These are phyloP conservation scores for Amphipoea oculea DNA, from an alignment of 2,888 invertebrate species.

Conservation along the genomic window DNA sequence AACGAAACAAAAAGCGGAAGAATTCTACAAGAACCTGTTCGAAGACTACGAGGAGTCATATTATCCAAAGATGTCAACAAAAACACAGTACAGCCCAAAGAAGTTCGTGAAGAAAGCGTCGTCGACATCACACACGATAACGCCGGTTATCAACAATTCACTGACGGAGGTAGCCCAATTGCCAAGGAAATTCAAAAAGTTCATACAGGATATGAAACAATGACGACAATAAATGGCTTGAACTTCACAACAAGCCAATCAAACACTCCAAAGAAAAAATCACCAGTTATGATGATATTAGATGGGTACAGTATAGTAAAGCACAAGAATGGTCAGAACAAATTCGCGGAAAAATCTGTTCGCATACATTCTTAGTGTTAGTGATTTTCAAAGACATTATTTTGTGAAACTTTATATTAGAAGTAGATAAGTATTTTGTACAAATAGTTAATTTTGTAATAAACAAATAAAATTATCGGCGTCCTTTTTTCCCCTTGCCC, in stretches of 20 bases:
- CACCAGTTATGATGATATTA: constrained; percentile 81
- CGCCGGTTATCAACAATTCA: constrained; percentile 85
- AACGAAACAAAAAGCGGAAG: constrained; percentile 83
- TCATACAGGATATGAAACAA: constrained; percentile 83
- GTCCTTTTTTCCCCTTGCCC: constrained; percentile 88
- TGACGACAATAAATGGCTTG: constrained; percentile 68
- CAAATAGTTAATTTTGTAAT: constrained; percentile 60
- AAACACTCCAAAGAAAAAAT: constrained; percentile 68
- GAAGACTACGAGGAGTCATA: constrained; percentile 82
- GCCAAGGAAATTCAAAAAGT: constrained; percentile 84
- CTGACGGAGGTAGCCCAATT: constrained; percentile 83
- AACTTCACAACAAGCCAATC: constrained; percentile 61
- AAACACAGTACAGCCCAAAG: constrained; percentile 77
- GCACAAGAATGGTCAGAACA: constrained; percentile 85
- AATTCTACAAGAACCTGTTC: constrained; percentile 82
- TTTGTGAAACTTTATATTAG: constrained; percentile 53
- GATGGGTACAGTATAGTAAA: constrained; percentile 87
- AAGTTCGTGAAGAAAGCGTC: constrained; percentile 80
- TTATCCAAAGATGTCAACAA: constrained; percentile 74
- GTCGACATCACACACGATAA: constrained; percentile 78
- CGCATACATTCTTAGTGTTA: constrained; percentile 74
- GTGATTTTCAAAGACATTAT: constrained; percentile 29
- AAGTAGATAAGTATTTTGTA: constrained; percentile 61
- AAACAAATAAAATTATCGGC: constrained; percentile 79
- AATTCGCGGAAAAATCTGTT: constrained; percentile 80